Percentiles rank a stretch among this genome's conserved stretches.
phyloP scores from a whole-genome alignment of 2,888 invertebrate species.

The Encarsia formosa region DNA sequence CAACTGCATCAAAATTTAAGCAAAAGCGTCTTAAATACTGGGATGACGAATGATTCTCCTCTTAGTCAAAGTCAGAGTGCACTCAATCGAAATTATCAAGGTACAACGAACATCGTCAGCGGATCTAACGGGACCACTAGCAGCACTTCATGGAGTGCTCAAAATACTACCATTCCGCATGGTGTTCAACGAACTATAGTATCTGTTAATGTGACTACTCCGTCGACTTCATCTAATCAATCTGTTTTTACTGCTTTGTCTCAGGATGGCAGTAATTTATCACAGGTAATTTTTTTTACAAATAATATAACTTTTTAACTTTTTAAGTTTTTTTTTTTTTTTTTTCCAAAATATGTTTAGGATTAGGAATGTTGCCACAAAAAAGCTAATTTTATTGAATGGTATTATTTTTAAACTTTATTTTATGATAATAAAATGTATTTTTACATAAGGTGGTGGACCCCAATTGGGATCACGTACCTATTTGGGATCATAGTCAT shows the following conservation, averaged over 20 bases:
- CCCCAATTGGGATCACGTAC: too few species aligned
- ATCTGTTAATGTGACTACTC: conserved; percentile 31
- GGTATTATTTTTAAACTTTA: too few species aligned
- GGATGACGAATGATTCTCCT: conserved; percentile 47
- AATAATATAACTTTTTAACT: not conserved
- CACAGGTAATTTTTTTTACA: conserved; percentile 16
- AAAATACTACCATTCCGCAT: conserved; percentile 38
- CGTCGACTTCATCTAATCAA: conserved; percentile 30
- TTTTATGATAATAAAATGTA: too few species aligned
- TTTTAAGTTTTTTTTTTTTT: too few species aligned
- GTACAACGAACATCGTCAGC: conserved; percentile 2
- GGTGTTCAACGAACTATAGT: too few species aligned
- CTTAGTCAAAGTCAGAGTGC: conserved; percentile 50
- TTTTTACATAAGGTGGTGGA: too few species aligned
- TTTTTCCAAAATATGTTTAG: not conserved
- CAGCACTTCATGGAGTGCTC: conserved; percentile 37
- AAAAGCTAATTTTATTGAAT: too few species aligned
- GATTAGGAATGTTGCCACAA: not conserved
- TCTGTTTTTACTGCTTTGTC: conserved; percentile 40
- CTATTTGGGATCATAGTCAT: too few species aligned
- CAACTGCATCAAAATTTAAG: conserved; percentile 49
- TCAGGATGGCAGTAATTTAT: conserved; percentile 29
- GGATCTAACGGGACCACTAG: conserved; percentile 38
- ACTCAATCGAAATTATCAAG: conserved; percentile 45
- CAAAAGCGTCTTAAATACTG: conserved; percentile 45